A percentile compares a stretch with the other conserved stretches of the same genome.
phyloP scores from a whole-genome alignment of 1,140 invertebrate genomes.

The Drosophila teissieri region DNA sequence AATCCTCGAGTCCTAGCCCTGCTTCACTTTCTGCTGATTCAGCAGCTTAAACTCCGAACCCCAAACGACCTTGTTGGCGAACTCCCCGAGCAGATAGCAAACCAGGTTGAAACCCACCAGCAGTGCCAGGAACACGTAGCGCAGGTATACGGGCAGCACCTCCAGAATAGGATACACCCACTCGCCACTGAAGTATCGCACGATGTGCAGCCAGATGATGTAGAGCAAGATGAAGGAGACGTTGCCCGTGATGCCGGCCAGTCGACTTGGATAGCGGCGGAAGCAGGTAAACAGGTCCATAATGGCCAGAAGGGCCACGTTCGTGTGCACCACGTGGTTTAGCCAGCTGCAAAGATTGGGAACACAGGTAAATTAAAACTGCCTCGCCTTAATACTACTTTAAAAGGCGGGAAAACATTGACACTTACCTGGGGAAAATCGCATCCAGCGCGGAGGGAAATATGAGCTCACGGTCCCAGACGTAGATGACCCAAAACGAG shows the following conservation, averaged over 20 bases:
- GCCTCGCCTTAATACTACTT: background rate
- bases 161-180: slow-evolving; percentile 78
- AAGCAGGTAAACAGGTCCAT: slow-evolving; percentile 79
- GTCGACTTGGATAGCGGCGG: slow-evolving; percentile 64
- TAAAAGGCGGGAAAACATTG: background rate
- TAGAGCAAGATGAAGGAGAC: slow-evolving; percentile 67
- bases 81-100: slow-evolving; percentile 69
- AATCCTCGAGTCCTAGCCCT: slow-evolving; percentile 45
- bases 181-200: slow-evolving; percentile 68
- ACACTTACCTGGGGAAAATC: slow-evolving; percentile 70
- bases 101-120: slow-evolving; percentile 66
- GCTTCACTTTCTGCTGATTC: slow-evolving; percentile 46
- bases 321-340: slow-evolving; percentile 79
- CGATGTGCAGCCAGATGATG: slow-evolving; percentile 77
- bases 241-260: slow-evolving; percentile 61
- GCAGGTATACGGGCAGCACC: slow-evolving; percentile 56
- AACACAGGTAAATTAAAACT: background rate
- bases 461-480: slow-evolving; percentile 74
- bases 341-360: slow-evolving; percentile 62
- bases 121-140: slow-evolving; percentile 59
- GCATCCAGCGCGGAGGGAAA: slow-evolving; percentile 70
- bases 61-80: slow-evolving; percentile 66
- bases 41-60: slow-evolving; percentile 63
- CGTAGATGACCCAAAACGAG: slow-evolving; percentile 74
- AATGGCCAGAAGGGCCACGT: slow-evolving; percentile 67